Evolutionary conservation across 2,113 vertebrate genomes (phyloP), one percentile per base, ranked within the genome.

Genomic region (Tragelaphus buxtoni): DNA sequence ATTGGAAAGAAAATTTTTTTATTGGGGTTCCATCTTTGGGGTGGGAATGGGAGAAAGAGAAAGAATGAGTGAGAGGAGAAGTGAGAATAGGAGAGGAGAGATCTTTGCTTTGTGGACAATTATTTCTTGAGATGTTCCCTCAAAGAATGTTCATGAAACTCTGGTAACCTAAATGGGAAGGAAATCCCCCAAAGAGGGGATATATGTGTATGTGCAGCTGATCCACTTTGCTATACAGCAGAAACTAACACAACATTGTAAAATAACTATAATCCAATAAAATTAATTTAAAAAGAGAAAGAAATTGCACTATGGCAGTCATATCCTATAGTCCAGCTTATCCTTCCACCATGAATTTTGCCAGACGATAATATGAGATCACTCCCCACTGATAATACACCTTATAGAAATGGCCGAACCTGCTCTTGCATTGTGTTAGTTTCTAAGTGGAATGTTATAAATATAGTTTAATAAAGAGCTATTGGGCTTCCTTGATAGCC

Each of bases 381-480:
- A 93, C 42, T 56, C 42, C 18, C 45, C 6, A 14, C 55, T 60
- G 92, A 51, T 26, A 58, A 39, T 22, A 69, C 69, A 53, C 53
- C 77, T 74, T 56, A 84, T 1, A 82, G 69, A 89, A 69, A 88
- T 45, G 47, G 72, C 90, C 90, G 61, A n/a, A 85, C 91, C 65
- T 77, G 63, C 55, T 87, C 28, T 91, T 53, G 9, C 18, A 88
- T 5, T 92, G 28, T 72, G 18, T 84, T 82, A 72, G 12, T 83
- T 92, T 96, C 88, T 94, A 95, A 91, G 69, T 82, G 72, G 55
- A 26, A 84, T 60, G 58, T 95, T 83, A 90, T 30, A 12, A 76
- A 89, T 39, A 93, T 5, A 87, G 56, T 88, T 97, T 87, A 92
- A 83, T 45, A 84, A 82, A 93, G 20, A 95, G 18, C n/a, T 65